Percentiles rank a stretch among this genome's conserved stretches.
Conservation (phyloP, 2,113 vertebrate genomes). For the Scomber scombrus region DNA sequence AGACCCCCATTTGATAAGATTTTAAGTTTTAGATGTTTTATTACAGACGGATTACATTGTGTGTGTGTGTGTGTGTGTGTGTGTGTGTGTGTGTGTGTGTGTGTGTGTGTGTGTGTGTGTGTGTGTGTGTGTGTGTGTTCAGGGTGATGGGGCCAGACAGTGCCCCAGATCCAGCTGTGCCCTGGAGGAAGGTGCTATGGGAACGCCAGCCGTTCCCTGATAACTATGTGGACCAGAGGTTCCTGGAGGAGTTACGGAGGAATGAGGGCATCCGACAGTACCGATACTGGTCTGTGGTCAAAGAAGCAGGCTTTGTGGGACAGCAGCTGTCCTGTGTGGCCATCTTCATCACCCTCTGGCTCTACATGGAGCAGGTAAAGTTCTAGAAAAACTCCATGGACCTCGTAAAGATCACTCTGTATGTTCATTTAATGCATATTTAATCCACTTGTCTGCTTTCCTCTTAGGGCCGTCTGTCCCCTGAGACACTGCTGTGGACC, state of each 20-base stretch:
- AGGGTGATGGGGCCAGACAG: slow-evolving; percentile 84
- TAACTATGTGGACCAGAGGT: slow-evolving; percentile 95
- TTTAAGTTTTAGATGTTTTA: too few relatives aligned
- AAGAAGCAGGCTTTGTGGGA: slow-evolving; percentile 91
- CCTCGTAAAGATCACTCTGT: not conserved
- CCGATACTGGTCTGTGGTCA: slow-evolving; percentile 91
- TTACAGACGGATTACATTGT: too few relatives aligned
- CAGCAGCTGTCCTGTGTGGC: slow-evolving; percentile 97
- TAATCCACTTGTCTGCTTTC: not conserved
- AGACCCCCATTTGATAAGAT: too few relatives aligned
- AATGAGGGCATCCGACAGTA: slow-evolving; percentile 93
- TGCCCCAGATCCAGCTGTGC: slow-evolving; percentile 65
- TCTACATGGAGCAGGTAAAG: slow-evolving; percentile 93
- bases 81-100: not conserved
- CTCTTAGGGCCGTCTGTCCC: slow-evolving; percentile 82
- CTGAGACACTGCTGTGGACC: slow-evolving; percentile 86
- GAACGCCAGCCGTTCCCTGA: slow-evolving; percentile 93
- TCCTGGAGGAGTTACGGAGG: slow-evolving; percentile 92
- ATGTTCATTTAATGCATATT: not conserved
- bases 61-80: not conserved
- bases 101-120: not conserved
- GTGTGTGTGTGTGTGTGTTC: not conserved
- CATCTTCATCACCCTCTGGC: slow-evolving; percentile 93
- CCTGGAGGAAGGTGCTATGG: slow-evolving; percentile 94
- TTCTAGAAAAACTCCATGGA: not conserved